Evolutionary conservation across 2,888 invertebrate genomes (phyloP).

Genomic region (Pterostichus niger): DNA sequence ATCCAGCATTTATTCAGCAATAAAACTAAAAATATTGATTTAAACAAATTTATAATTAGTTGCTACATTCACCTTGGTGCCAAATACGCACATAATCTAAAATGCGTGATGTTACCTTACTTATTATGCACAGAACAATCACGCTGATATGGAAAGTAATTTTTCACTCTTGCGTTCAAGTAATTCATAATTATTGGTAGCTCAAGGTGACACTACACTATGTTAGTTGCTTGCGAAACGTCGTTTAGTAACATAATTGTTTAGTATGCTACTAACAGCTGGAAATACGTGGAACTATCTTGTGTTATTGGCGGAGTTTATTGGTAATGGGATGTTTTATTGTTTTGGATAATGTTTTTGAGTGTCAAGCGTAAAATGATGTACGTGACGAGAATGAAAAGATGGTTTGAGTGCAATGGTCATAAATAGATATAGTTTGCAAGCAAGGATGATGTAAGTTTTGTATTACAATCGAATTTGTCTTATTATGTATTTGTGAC

Average conservation of each 20-base stretch:
- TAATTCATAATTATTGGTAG: conserved; percentile 44
- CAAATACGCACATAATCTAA: conserved; percentile 9
- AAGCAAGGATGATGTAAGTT: conserved; percentile 16
- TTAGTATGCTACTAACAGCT: conserved; percentile 30
- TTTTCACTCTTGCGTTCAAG: conserved; percentile 22
- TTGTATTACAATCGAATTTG: neutral
- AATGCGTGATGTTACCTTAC: conserved; percentile 30
- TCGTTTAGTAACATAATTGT: conserved; percentile 30
- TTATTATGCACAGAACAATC: conserved; percentile 28
- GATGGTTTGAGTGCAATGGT: neutral
- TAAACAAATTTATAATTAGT: conserved; percentile 10
- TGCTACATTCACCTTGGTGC: conserved; percentile 19
- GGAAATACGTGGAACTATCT: conserved; percentile 19
- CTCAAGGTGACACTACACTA: conserved; percentile 27
- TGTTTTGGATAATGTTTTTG: conserved; percentile 23
- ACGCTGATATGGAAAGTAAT: conserved; percentile 14
- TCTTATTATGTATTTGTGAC: conserved; percentile 15
- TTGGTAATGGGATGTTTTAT: conserved; percentile 20
- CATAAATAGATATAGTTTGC: neutral
- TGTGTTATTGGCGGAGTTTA: conserved; percentile 12
- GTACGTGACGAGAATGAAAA: neutral
- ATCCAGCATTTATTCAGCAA: conserved; percentile 20
- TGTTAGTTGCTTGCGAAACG: conserved; percentile 23
- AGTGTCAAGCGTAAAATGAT: conserved; percentile 9
- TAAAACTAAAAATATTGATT: conserved; percentile 22